Evolutionary conservation across 2,113 vertebrate species (phyloP).

Genomic region (Myocastor coypus): DNA sequence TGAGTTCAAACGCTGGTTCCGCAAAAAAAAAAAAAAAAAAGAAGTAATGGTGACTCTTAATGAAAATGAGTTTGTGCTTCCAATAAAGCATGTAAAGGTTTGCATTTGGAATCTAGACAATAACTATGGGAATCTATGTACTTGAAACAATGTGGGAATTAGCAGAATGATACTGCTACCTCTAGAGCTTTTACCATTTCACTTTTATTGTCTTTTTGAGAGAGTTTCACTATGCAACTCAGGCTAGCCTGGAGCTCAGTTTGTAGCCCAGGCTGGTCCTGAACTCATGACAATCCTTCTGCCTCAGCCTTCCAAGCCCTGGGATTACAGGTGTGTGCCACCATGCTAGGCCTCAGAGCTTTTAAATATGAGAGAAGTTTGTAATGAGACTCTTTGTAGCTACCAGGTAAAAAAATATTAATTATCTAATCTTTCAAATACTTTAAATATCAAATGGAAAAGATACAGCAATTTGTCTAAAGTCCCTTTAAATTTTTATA

Average conservation of each 20-base stretch:
- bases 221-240: too few relatives aligned
- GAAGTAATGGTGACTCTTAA: neutral
- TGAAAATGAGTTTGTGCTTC: neutral
- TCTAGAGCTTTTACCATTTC: neutral
- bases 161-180: neutral
- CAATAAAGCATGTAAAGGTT: neutral
- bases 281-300: too few relatives aligned
- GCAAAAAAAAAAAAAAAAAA: too few relatives aligned
- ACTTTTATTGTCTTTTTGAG: too few relatives aligned
- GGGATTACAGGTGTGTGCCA: too few relatives aligned
- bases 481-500: slow-evolving; percentile 8
- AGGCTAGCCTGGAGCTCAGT: too few relatives aligned
- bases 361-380: neutral
- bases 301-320: too few relatives aligned
- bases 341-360: neutral
- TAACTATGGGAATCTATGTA: neutral
- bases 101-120: slow-evolving; percentile 18
- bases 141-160: neutral
- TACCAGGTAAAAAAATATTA: neutral
- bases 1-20: too few relatives aligned
- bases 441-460: neutral
- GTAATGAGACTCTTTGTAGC: neutral
- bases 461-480: slow-evolving; percentile 8
- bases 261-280: too few relatives aligned
- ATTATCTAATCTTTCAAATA: slow-evolving; percentile 9